Evolutionary conservation across 2,113 vertebrate genomes (phyloP), one percentile per base, ranked within the genome.

Genomic region (Anarrhichthys ocellatus): DNA sequence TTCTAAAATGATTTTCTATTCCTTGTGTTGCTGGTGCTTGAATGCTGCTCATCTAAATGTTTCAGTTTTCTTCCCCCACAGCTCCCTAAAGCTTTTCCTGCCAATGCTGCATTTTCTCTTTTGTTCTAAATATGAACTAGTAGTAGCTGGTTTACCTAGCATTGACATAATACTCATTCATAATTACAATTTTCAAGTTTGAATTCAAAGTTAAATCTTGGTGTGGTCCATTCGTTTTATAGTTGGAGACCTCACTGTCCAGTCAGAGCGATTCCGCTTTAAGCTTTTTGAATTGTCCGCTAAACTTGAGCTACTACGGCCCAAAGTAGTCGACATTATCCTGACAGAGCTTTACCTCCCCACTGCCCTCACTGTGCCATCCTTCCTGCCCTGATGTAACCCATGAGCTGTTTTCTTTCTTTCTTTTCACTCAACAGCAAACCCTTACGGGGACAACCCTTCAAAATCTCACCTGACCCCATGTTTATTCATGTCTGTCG

Each of bases 401-500:
- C 64, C 29, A 15, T 4, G 29, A 59, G 59, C 48, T 48, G 6
- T 78, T 64, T 81, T 73, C 36, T 80, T 61, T 83, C 58, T 20
- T 52, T 64, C 76, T 15, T 46, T 44, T 13, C 50, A 54, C 85
- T 81, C 63, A 44, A 52, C 46, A 71, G 48, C 32, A 52, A 72
- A 76, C 17, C 42, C 56, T 71, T 59, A 36, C 6, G 34, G 63
- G 61, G 32, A 24, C 9, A 10, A 40, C 5, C 14, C 54, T 83
- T 74, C 58, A 69, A 59, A 77, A 73, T 81, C 63, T 89, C 59
- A 44, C 46, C 78, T 89, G 86, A 89, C 78, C 88, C 87, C 38
- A 86, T 91, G 86, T 90, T 90, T 89, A 93, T 91, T 90, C 87
- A 88, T 83, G 82, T 80, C 84, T 86, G 58, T 62, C 61, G 77